Percentiles rank a stretch among this genome's conserved stretches.
Conservation (phyloP, 2,113 vertebrate genomes). For the Crotalus viridis region DNA sequence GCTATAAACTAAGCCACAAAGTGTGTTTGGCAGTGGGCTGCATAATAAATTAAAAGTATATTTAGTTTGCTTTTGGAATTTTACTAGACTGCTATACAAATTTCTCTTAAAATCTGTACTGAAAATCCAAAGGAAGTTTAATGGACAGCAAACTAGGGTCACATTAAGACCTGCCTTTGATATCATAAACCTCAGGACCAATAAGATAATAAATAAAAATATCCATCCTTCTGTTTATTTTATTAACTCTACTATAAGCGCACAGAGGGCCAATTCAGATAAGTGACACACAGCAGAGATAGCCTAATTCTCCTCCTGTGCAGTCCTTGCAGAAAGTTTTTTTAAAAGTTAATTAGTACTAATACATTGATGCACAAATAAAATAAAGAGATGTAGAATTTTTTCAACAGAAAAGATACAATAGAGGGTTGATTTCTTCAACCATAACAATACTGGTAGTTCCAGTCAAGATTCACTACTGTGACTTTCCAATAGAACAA, state of each 20-base stretch:
- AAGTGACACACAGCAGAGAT: not conserved
- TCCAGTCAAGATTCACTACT: not conserved
- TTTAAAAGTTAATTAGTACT: not conserved
- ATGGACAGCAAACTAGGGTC: not conserved
- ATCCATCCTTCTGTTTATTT: not conserved
- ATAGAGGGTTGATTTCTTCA: not conserved
- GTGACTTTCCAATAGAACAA: not conserved
- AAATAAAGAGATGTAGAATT: not conserved
- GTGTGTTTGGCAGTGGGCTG: not conserved
- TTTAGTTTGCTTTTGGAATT: not conserved
- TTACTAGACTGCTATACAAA: not conserved
- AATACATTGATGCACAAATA: not conserved
- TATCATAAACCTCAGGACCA: not conserved
- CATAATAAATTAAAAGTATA: not conserved
- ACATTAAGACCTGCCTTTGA: not conserved
- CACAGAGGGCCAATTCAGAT: not conserved
- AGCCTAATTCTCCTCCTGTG: not conserved
- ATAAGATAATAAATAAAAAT: not conserved
- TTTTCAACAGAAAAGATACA: not conserved
- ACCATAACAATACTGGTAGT: not conserved
- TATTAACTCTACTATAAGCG: not conserved
- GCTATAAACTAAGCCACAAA: not conserved
- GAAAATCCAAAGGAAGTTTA: not conserved
- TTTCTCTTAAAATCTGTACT: not conserved
- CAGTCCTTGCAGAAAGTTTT: not conserved